phyloP scores from a whole-genome alignment of 2,113 vertebrate genomes.

The Tenrec ecaudatus region DNA sequence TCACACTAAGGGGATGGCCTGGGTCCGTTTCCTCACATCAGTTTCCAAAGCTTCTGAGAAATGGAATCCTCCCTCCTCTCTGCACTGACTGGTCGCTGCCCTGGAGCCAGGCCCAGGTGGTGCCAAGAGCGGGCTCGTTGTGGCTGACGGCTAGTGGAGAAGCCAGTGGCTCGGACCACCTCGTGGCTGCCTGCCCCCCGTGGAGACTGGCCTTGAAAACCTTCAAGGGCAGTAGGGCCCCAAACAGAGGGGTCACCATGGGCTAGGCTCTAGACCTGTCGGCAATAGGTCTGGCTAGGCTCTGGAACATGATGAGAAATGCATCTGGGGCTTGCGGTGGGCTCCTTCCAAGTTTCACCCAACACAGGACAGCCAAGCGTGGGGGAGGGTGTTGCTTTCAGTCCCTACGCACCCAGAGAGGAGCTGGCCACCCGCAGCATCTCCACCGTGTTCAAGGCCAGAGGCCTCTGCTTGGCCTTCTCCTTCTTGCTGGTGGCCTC shows the following conservation, averaged over 20 bases:
- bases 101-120: background rate
- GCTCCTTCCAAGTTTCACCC: background rate
- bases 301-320: background rate
- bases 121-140: background rate
- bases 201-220: background rate
- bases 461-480: constrained; percentile 96
- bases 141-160: background rate
- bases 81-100: background rate
- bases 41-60: background rate
- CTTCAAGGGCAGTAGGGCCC: background rate
- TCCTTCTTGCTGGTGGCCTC: constrained; percentile 96
- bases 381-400: background rate
- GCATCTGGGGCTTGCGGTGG: background rate
- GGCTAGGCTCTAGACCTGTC: background rate
- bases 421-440: constrained; percentile 98
- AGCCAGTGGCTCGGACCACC: background rate
- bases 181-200: background rate
- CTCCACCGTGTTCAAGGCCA: constrained; percentile 98
- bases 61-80: background rate
- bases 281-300: background rate
- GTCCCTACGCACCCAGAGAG: constrained; percentile 90
- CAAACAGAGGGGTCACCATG: background rate
- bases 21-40: background rate
- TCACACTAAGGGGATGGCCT: too few species aligned
- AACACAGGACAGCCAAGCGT: background rate